phyloP scores from a whole-genome alignment of 2,797 vertebrate species.

The Coracias cyanogaster region DNA sequence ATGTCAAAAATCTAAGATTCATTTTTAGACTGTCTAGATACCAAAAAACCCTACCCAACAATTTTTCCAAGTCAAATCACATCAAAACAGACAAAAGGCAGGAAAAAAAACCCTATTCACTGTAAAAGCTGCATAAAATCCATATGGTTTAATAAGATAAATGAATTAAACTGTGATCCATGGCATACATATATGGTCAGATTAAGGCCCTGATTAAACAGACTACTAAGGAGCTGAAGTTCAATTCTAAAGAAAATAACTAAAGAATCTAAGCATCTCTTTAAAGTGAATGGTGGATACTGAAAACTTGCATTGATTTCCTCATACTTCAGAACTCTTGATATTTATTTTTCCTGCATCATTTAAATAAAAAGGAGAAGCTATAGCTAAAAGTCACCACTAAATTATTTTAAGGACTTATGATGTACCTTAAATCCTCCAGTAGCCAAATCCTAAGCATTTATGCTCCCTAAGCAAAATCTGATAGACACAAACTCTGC shows the following conservation, averaged over 20 bases:
- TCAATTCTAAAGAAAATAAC: background rate
- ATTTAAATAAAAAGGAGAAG: background rate
- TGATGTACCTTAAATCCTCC: background rate
- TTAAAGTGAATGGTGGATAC: background rate
- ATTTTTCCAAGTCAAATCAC: background rate
- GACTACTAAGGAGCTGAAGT: background rate
- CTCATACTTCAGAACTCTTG: background rate
- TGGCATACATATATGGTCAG: background rate
- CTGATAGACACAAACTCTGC: background rate
- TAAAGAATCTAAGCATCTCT: background rate
- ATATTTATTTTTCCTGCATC: background rate
- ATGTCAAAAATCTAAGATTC: background rate
- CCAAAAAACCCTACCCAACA: background rate
- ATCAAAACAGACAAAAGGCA: background rate
- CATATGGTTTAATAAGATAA: background rate
- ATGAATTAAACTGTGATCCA: background rate
- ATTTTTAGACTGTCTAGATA: background rate
- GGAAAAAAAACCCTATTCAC: background rate
- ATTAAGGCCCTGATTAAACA: background rate
- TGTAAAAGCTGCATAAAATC: background rate
- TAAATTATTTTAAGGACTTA: background rate
- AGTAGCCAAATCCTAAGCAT: background rate
- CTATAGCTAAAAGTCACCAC: background rate
- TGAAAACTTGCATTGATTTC: background rate
- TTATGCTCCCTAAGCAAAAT: background rate